Base-by-base conservation (phyloP, 2,797 vertebrate species). In the Pterois miles region DNA sequence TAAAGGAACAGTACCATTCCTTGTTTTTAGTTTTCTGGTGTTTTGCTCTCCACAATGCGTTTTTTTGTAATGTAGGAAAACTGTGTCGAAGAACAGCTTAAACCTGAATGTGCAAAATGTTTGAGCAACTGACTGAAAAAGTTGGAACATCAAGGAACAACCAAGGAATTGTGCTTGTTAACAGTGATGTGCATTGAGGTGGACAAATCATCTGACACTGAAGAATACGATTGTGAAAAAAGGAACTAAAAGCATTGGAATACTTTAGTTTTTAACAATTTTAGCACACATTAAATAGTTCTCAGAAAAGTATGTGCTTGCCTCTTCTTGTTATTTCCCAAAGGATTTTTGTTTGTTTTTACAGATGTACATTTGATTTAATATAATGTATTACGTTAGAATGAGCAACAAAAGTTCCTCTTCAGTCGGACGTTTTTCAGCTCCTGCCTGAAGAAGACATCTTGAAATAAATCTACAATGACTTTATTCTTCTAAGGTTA, bases 271-370 rank as follows among this genome's bases (percentile, higher is more conserved):
- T 90, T 88, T 84, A 84, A 89, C 22, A 56, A 73, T 89, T 91
- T 92, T 90, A 92, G 88, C 60, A 58, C 36, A 20, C 72, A 86
- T 80, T 87, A 89, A 85, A 89, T 71, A 2, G 7, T 84, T 59
- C 11, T 65, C 2, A 25, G 27, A 76, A 65, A 86, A 60, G 8
- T 38, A 18, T 69, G 4, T 18, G 52, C 3, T 36, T 78, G n/a
- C 7, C 46, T 27, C 56, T 34, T 18, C 3, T 72, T 76, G 1
- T 60, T 46, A 6, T 59, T 66, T 67, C 58, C 3, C 8, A 34
- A 43, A 58, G 20, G 18, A 60, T 57, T 54, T 36, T 33, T 38
- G 6, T 52, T 31, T 34, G 33, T 8, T 36, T 62, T 64, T 59
- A 14, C 57, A 27, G 40, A 63, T 46, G 23, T 53, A 36, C 23